Base-by-base conservation (phyloP, 2,797 vertebrate species). In the Tenualosa thibaudeaui region DNA sequence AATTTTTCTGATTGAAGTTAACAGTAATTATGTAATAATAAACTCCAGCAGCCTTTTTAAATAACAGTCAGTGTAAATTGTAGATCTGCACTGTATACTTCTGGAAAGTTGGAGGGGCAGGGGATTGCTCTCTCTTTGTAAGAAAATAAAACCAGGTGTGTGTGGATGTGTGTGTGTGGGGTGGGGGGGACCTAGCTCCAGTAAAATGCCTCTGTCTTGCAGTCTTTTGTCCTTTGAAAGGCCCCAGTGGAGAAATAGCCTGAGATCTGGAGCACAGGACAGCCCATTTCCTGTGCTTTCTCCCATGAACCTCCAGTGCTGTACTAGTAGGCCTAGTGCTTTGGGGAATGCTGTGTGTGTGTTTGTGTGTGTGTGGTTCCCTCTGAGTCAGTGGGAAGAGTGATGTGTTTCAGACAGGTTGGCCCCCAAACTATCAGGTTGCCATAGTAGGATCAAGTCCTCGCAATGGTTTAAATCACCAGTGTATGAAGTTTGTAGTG, bases 281-380 rank as follows among this genome's bases (percentile, higher is more conserved):
- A 31, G 65, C 37, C 71, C 71, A 78, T 78, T 19, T 78, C 37
- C 13, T 78, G 71, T 78, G 71, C 71, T 43, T 22, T 78, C 71
- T 78, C 37, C 71, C 71, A 78, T 78, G 71, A 78, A 78, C 71
- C 17, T 78, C 17, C 5, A 22, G 37, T 17, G 31, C 19, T 19
- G 71, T 46, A 40, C 37, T 31, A 15, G 24, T 75, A 43, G 68
- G 68, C 15, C 31, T 12, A 17, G 3, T 15, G 68, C 68, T 17
- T 37, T 5, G 19, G 37, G 68, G 68, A 40, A 75, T 75, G 12
- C 31, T 51, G 50, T 51, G 50, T 51, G 50, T 51, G 50, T 51
- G 50, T 51, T 3, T 51, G 50, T 51, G 50, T 75, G 71, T 19
- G 40, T 46, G 17, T 46, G 71, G 65, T 37, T 71, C 26, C 65